phyloP scores from a whole-genome alignment of 1,140 invertebrate species.

The Homalodisca vitripennis region DNA sequence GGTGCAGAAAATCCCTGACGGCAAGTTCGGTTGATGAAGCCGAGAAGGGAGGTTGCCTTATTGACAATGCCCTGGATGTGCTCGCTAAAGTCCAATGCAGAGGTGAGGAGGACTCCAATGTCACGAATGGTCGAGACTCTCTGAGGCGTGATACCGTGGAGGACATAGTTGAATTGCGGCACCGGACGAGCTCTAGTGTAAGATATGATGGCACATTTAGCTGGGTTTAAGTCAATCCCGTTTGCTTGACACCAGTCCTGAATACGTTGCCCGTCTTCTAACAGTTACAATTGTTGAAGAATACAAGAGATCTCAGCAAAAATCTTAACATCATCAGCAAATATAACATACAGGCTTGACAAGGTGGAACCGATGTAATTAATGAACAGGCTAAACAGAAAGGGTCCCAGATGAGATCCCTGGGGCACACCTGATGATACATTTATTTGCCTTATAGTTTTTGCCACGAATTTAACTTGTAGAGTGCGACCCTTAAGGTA shows the following conservation, averaged over 20 bases:
- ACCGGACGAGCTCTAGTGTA: too few species aligned
- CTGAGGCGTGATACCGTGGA: too few species aligned
- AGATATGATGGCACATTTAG: not conserved
- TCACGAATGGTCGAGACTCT: too few species aligned
- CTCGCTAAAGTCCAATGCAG: too few species aligned
- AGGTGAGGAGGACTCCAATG: too few species aligned
- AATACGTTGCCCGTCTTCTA: not conserved
- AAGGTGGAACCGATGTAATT: not conserved
- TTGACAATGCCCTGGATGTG: too few species aligned
- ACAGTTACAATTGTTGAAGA: not conserved
- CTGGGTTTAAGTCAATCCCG: not conserved
- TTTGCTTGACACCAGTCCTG: not conserved
- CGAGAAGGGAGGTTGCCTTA: too few species aligned
- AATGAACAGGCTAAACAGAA: not conserved
- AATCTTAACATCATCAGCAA: not conserved
- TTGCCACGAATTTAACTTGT: not conserved
- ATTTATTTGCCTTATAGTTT: not conserved
- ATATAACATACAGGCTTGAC: not conserved
- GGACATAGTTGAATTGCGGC: too few species aligned
- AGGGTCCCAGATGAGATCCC: not conserved
- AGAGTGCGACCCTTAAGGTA: not conserved
- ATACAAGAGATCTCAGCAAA: not conserved
- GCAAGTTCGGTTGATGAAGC: too few species aligned
- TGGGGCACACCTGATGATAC: not conserved
- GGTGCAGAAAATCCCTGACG: too few species aligned